These are phyloP conservation scores for Harlomillsia oculata DNA, from an alignment of 1,140 invertebrate genomes.

Conservation along the genomic window DNA sequence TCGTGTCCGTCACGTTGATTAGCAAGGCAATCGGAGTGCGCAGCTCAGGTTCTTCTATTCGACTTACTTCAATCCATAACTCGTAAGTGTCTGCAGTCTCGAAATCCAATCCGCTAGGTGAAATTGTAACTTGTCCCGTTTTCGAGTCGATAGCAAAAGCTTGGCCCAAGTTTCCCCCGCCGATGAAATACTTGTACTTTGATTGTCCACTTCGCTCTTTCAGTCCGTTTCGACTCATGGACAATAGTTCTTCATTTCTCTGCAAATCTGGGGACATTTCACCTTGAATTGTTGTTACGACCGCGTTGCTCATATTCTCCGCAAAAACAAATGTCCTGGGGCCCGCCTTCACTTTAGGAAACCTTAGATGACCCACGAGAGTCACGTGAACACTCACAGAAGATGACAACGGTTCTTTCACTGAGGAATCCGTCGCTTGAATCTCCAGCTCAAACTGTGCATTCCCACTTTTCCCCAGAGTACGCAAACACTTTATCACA, in stretches of 20 bases:
- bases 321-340: constrained; percentile 62
- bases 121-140: constrained; percentile 66
- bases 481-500: constrained; percentile 61
- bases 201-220: constrained; percentile 50
- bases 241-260: constrained; percentile 37
- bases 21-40: constrained; percentile 57
- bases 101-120: constrained; percentile 69
- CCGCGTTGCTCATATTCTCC: constrained; percentile 55
- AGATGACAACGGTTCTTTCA: constrained; percentile 51
- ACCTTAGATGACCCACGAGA: constrained; percentile 58
- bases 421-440: constrained; percentile 51
- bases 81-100: constrained; percentile 74
- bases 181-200: constrained; percentile 66
- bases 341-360: constrained; percentile 60
- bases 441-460: constrained; percentile 58
- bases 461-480: constrained; percentile 41
- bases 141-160: constrained; percentile 68
- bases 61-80: constrained; percentile 89
- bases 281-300: constrained; percentile 47
- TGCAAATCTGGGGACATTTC: constrained; percentile 48
- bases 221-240: constrained; percentile 46
- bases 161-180: constrained; percentile 80
- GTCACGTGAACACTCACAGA: constrained; percentile 58
- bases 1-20: constrained; percentile 79
- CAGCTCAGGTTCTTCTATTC: constrained; percentile 62